Evolutionary conservation across 2,797 vertebrate genomes (phyloP), one percentile per base, ranked within the genome.

Genomic region (Etheostoma perlongum): DNA sequence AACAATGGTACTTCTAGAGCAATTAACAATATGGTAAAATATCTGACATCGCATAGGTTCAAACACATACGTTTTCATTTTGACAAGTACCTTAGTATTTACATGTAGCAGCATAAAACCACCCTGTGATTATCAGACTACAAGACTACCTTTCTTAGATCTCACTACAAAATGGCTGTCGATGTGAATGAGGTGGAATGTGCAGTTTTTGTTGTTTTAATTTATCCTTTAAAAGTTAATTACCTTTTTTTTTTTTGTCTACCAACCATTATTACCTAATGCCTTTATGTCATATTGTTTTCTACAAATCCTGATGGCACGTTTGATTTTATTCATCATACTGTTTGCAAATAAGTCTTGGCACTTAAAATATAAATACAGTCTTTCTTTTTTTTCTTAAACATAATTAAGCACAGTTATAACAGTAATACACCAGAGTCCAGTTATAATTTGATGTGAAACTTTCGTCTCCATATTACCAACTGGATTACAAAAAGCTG

Each of bases 361-460:
- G 95, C 95, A 96, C 95, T 94, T 94, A 84, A 93, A 93, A 94
- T 92, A 90, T 92, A 89, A 91, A 91, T 92, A 93, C 88, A 89
- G 82, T 92, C 74, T 86, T 76, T 81, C n/a, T 82, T 55, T 84
- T 77, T 79, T 74, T 84, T 59, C 68, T 67, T 47, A 83, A 89
- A 92, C 84, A 93, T 82, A 90, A 85, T 76, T 79, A 86, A 84
- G 82, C 88, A 95, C 90, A 91, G 81, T 90, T 83, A 83, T 86
- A 91, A 92, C 85, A 92, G 86, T 88, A 87, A 90, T 51, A 92
- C 84, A 90, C 85, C 76, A 76, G 86, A 75, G 72, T 87, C 87
- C 88, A 93, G 89, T 78, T 85, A 87, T 78, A 80, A 87, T 88
- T 80, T 85, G 83, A 89, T 86, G 85, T 92, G 85, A 92, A 92